A percentile compares a stretch with the other conserved stretches of the same genome.
Evolutionary conservation across 2,113 vertebrate species (phyloP).

Genomic region (Bungarus multicinctus): DNA sequence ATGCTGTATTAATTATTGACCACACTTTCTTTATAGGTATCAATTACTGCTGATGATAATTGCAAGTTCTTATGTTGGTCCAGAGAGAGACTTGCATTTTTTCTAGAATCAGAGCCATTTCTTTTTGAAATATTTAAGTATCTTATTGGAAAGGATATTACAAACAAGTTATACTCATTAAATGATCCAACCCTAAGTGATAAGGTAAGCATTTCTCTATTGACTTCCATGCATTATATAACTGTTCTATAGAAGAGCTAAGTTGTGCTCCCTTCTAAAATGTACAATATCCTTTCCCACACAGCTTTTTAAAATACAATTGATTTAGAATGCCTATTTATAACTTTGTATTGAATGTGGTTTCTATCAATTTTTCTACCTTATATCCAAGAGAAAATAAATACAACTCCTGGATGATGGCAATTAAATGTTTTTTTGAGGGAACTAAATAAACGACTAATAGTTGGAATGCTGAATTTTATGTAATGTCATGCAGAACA

Average conservation of each 20-base stretch:
- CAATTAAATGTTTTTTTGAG: neutral
- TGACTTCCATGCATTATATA: neutral
- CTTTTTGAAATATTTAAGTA: constrained; percentile 95
- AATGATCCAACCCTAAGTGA: constrained; percentile 96
- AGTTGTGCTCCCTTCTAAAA: neutral
- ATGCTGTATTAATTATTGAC: constrained; percentile 9
- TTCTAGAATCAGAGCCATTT: constrained; percentile 93
- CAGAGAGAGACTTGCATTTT: constrained; percentile 91
- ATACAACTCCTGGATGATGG: neutral
- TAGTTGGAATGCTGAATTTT: neutral
- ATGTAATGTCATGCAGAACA: neutral
- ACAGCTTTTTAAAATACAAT: neutral
- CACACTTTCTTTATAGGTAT: constrained; percentile 77
- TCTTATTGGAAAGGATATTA: constrained; percentile 98
- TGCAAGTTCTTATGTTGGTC: constrained; percentile 97
- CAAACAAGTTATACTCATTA: constrained; percentile 96
- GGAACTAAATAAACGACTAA: neutral
- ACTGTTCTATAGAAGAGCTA: neutral
- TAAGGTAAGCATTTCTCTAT: constrained; percentile 76
- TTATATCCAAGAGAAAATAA: neutral
- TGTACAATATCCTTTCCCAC: neutral
- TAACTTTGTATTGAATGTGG: neutral
- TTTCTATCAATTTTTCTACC: neutral
- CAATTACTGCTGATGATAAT: constrained; percentile 91
- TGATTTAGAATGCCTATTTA: neutral